These are phyloP conservation scores for Laticauda laticaudata DNA, from an alignment of 2,113 vertebrate genomes.

Conservation along the genomic window DNA sequence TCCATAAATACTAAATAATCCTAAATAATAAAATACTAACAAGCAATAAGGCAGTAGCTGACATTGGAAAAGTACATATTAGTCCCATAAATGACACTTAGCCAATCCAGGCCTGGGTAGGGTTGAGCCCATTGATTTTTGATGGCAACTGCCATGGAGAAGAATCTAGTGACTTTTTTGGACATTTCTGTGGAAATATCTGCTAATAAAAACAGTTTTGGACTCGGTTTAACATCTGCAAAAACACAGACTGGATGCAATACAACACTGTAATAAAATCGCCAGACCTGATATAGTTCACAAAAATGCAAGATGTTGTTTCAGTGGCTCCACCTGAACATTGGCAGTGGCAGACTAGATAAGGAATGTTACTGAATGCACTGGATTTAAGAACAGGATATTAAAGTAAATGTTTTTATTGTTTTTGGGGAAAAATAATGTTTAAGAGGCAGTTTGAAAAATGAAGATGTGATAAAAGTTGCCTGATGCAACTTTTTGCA, in stretches of 20 bases:
- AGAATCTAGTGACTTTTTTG: background rate
- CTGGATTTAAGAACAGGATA: background rate
- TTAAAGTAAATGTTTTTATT: background rate
- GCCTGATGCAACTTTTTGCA: background rate
- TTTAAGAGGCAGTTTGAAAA: background rate
- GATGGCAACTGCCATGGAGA: background rate
- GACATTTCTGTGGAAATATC: background rate
- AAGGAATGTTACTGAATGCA: background rate
- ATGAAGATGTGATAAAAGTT: background rate
- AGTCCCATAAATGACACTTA: background rate
- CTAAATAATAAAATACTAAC: background rate
- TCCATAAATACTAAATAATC: background rate
- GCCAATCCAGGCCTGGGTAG: background rate
- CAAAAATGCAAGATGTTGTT: background rate
- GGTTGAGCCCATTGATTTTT: background rate
- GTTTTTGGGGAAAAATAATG: background rate
- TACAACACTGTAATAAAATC: background rate
- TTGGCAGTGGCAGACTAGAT: background rate
- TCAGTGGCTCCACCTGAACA: background rate
- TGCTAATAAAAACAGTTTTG: background rate
- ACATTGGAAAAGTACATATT: background rate
- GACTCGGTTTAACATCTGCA: background rate
- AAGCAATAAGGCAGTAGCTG: background rate
- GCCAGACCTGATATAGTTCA: background rate
- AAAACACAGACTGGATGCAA: background rate